Evolutionary conservation across 2,797 vertebrate species (phyloP).

Genomic region (Semotilus atromaculatus): DNA sequence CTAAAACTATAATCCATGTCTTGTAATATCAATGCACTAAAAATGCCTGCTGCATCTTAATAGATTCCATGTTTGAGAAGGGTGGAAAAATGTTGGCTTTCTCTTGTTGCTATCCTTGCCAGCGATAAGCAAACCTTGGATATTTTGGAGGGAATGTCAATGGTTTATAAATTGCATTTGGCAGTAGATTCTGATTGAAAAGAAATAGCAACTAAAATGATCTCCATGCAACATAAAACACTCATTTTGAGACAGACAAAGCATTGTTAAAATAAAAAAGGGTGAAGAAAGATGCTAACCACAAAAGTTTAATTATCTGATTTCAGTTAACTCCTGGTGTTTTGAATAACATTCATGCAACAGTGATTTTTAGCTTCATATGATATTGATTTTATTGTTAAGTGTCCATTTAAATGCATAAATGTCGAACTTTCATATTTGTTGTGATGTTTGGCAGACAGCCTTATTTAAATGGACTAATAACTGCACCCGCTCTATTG

Average conservation of each 20-base stretch:
- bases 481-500: background rate
- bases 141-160: conserved; percentile 14
- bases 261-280: background rate
- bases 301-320: background rate
- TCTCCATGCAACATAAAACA: background rate
- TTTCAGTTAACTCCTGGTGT: background rate
- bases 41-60: conserved; percentile 23
- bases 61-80: conserved; percentile 13
- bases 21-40: background rate
- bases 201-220: background rate
- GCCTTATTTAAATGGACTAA: conserved; percentile 35
- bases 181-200: conserved; percentile 12
- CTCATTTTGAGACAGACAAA: background rate
- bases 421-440: conserved; percentile 7
- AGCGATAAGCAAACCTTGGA: conserved; percentile 18
- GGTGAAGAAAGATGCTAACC: background rate
- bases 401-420: conserved; percentile 1
- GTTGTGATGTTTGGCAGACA: conserved; percentile 22
- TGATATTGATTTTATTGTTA: background rate
- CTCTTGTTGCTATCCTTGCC: background rate
- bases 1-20: background rate
- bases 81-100: background rate
- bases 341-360: background rate
- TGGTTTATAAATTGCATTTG: background rate
- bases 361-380: conserved; percentile 6